These are phyloP conservation scores for Cardiocondyla obscurior DNA, from an alignment of 1,140 invertebrate species.

Conservation along the genomic window DNA sequence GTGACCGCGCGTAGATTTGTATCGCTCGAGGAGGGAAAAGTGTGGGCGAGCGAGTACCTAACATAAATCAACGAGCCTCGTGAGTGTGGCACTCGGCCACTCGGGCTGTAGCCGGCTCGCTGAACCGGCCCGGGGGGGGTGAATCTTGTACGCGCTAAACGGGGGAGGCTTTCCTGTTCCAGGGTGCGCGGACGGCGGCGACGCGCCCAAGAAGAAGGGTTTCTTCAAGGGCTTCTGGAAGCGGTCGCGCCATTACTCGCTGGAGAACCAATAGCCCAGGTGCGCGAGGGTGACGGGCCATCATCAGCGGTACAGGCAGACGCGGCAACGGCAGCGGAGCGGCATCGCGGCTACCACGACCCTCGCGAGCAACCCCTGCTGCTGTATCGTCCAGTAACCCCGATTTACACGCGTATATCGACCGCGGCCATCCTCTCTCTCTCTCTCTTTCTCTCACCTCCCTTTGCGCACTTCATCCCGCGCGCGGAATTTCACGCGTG, in stretches of 20 bases:
- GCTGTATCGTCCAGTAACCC: conserved; percentile 81
- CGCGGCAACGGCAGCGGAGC: conserved; percentile 70
- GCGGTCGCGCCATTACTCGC: conserved; percentile 91
- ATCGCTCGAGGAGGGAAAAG: neutral
- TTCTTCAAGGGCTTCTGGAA: conserved; percentile 94
- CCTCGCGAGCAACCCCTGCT: conserved; percentile 80
- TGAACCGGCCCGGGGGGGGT: neutral
- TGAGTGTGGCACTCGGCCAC: neutral
- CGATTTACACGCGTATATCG: conserved; percentile 30
- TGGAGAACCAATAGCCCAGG: conserved; percentile 89
- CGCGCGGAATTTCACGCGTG: neutral
- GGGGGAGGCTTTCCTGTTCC: conserved; percentile 74
- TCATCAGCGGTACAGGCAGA: conserved; percentile 76
- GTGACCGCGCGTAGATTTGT: too few relatives aligned
- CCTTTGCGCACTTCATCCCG: neutral
- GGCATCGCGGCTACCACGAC: conserved; percentile 67
- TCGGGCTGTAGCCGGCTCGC: neutral
- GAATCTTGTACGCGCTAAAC: neutral
- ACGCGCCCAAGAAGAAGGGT: conserved; percentile 90
- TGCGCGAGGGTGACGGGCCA: conserved; percentile 82
- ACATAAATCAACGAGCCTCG: too few relatives aligned
- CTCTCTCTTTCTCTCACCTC: neutral
- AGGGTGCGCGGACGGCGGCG: conserved; percentile 86
- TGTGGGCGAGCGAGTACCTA: too few relatives aligned
- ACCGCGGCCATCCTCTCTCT: conserved; percentile 12